Evolutionary conservation across 2,113 vertebrate species (phyloP).

Genomic region (Mionectes macconnelli): DNA sequence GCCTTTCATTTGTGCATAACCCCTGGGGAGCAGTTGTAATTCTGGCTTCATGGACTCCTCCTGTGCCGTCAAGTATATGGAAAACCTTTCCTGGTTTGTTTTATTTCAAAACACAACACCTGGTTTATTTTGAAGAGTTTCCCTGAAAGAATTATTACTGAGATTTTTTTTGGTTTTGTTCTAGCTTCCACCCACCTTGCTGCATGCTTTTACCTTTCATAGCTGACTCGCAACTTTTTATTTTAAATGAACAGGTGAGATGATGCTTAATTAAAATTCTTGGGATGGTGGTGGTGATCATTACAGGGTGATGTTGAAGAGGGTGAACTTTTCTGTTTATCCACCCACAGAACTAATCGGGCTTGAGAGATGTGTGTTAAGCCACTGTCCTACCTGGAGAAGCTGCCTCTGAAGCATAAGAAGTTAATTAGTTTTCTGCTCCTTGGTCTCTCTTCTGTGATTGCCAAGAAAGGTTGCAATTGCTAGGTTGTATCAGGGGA

Average conservation of each 20-base stretch:
- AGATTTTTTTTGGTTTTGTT: not conserved
- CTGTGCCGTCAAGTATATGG: not conserved
- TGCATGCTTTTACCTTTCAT: not conserved
- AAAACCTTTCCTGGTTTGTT: not conserved
- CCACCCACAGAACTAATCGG: not conserved
- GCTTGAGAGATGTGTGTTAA: not conserved
- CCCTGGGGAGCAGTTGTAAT: not conserved
- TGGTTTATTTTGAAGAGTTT: not conserved
- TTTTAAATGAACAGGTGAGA: not conserved
- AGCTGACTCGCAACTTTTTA: not conserved
- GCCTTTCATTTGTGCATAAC: not conserved
- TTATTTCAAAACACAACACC: not conserved
- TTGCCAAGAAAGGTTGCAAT: constrained; percentile 30
- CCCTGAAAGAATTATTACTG: not conserved
- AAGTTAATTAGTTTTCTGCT: not conserved
- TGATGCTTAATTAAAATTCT: constrained; percentile 9
- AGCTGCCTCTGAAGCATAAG: not conserved
- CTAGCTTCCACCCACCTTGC: not conserved
- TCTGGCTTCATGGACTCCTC: not conserved
- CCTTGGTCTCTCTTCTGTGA: constrained; percentile 21
- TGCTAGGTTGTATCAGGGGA: constrained; percentile 6
- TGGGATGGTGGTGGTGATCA: not conserved
- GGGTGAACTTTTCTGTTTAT: constrained; percentile 3
- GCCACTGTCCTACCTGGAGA: not conserved
- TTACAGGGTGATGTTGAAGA: constrained; percentile 32